Evolutionary conservation across 2,113 vertebrate species (phyloP), one percentile per base, ranked within the genome.

Genomic region (Acinonyx jubatus): DNA sequence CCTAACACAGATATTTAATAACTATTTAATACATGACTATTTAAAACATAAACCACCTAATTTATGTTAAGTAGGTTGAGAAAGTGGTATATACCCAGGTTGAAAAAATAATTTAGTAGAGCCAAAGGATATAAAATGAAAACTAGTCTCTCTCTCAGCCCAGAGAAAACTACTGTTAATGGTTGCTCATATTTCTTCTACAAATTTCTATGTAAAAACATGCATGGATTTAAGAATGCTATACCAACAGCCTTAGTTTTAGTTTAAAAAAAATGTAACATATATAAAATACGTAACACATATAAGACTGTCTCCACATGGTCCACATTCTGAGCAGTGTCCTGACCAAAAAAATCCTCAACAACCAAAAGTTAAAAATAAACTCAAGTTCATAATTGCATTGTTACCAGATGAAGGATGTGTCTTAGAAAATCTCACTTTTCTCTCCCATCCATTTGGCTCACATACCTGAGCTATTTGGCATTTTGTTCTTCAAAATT

Each of bases 121-220:
- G 50, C 45, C 33, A 78, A 95, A 36, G 6, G 7, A 11, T 25
- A 36, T 41, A 85, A 80, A 89, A 63, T 86, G 33, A 94, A 92
- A 86, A 92, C 68, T 27, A 90, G 31, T 57, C 31, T 89, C 3
- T 96, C 29, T 55, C 29, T 82, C 61, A 90, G 41, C 31, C 23
- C 65, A 68, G 15, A 89, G 50, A 89, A 88, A 92, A 63, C 15
- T n/a, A 88, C 31, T 33, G 0, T 33, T 74, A 55, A 55, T 21
- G 19, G n/a, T 69, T 82, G n/a, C 41, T 69, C 79, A 6, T 68
- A 55, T 81, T 73, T 90, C 89, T 81, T 89, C 48, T 55, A 48
- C 94, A 68, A 92, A 45, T 76, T 83, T 79, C 57, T 97, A 57
- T 90, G 66, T 36, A 69, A 71, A 97, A 82, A 41, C 15, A 52